These are phyloP conservation scores for Papilio demoleus DNA, from an alignment of 2,888 invertebrate genomes.

Conservation along the genomic window DNA sequence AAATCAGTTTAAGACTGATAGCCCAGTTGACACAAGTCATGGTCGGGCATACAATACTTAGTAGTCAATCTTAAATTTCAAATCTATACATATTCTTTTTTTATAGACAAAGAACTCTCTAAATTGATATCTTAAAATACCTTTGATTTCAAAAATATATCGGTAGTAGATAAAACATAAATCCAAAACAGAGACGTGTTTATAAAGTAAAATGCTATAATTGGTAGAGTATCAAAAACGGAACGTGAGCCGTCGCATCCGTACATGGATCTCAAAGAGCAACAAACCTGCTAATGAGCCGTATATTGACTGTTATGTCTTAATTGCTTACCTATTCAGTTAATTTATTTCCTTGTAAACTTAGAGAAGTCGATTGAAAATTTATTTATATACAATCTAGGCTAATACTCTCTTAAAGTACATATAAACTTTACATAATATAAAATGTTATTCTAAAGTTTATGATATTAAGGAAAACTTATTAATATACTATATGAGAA, in stretches of 20 bases:
- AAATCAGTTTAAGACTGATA: not conserved
- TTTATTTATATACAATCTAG: not conserved
- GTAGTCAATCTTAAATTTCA: not conserved
- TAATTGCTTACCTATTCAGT: slow-evolving; percentile 53
- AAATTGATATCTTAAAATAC: no score
- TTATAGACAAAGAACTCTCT: not conserved
- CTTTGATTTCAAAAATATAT: no score
- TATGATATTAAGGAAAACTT: no score
- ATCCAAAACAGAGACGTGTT: slow-evolving; percentile 11
- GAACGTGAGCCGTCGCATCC: slow-evolving; percentile 32
- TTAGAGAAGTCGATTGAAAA: not conserved
- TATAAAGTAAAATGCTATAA: slow-evolving; percentile 71
- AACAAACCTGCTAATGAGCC: slow-evolving; percentile 67
- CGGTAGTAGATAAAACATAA: not conserved
- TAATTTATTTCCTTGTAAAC: not conserved
- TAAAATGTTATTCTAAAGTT: no score
- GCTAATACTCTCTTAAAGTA: no score
- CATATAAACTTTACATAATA: no score
- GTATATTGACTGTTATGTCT: slow-evolving; percentile 55
- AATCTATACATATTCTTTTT: not conserved
- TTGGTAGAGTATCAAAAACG: slow-evolving; percentile 56
- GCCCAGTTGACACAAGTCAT: not conserved
- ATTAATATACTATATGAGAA: no score
- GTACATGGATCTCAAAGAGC: slow-evolving; percentile 50
- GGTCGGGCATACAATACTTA: no score